These are phyloP conservation scores for Dromas ardeola DNA, from an alignment of 2,113 vertebrate species.

Conservation along the genomic window DNA sequence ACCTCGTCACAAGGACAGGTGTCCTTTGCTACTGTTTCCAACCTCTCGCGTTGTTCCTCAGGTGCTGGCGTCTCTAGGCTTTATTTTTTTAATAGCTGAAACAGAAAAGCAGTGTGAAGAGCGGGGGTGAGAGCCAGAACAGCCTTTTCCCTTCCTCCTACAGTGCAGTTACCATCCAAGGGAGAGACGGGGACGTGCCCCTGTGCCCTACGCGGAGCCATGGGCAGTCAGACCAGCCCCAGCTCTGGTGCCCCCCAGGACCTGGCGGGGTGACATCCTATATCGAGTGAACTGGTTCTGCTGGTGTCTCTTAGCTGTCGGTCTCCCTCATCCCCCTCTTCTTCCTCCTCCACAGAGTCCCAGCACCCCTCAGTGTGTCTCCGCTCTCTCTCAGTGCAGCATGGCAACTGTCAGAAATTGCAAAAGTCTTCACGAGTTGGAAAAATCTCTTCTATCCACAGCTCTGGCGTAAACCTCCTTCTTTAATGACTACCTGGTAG, in stretches of 20 bases:
- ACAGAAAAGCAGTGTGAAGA: not conserved
- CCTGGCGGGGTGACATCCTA: not conserved
- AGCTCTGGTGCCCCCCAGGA: not conserved
- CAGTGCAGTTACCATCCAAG: not conserved
- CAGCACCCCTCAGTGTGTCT: not conserved
- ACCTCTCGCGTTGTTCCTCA: not conserved
- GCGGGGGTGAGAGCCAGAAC: not conserved
- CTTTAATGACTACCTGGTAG: not conserved
- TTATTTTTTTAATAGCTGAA: not conserved
- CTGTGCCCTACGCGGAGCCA: not conserved
- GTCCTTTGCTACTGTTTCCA: not conserved
- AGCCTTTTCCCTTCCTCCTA: not conserved
- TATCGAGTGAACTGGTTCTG: not conserved
- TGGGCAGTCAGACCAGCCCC: not conserved
- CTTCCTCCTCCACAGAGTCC: not conserved
- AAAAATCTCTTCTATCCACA: not conserved
- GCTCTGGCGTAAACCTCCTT: not conserved
- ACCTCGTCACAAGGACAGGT: not conserved
- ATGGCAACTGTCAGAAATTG: not conserved
- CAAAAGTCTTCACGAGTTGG: not conserved
- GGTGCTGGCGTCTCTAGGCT: not conserved
- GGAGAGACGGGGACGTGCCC: rapidly evolving
- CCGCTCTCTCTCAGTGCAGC: not conserved
- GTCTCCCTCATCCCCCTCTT: not conserved
- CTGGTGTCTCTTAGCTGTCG: not conserved